A percentile compares a stretch with the other conserved stretches of the same genome.
These are phyloP conservation scores for Drosophila kanapiae DNA, from an alignment of 1,140 invertebrate species.

Conservation along the genomic window DNA sequence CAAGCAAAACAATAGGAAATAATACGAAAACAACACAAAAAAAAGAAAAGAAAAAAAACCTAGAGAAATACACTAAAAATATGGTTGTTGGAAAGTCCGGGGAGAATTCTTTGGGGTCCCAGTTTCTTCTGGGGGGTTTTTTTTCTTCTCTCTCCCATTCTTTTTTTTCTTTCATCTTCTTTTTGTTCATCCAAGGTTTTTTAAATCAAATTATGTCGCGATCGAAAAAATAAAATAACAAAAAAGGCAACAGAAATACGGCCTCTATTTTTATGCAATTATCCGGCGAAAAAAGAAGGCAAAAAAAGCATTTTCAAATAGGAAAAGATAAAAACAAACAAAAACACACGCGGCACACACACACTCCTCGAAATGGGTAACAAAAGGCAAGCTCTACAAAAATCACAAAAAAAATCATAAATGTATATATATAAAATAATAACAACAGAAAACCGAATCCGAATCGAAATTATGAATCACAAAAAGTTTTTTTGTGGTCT, in stretches of 20 bases:
- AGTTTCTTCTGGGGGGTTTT: constrained; percentile 6
- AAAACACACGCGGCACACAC: constrained; percentile 10
- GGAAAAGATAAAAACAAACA: constrained; percentile 46
- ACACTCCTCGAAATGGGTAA: constrained; percentile 29
- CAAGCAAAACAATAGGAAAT: constrained; percentile 51
- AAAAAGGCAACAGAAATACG: constrained; percentile 37
- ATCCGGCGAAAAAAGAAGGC: constrained; percentile 11
- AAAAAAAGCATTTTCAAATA: constrained; percentile 29
- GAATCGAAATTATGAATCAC: constrained; percentile 66
- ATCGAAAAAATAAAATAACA: constrained; percentile 35
- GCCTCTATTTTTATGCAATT: constrained; percentile 59
- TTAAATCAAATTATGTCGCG: constrained; percentile 49
- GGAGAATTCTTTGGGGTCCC: constrained; percentile 31
- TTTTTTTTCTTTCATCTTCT: constrained; percentile 1
- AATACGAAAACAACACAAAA: constrained; percentile 17
- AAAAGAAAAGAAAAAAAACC: constrained; percentile 6
- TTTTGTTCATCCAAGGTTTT: constrained; percentile 35
- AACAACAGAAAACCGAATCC: constrained; percentile 21
- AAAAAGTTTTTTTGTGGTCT: constrained; percentile 53
- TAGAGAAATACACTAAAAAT: constrained; percentile 32
- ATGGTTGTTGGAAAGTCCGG: constrained; percentile 33
- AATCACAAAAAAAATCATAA: constrained; percentile 9
- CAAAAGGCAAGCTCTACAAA: constrained; percentile 48
- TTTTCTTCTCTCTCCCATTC: not conserved
- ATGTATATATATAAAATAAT: not conserved